Evolutionary conservation across 2,113 vertebrate genomes (phyloP).

Genomic region (Neomonachus schauinslandi): DNA sequence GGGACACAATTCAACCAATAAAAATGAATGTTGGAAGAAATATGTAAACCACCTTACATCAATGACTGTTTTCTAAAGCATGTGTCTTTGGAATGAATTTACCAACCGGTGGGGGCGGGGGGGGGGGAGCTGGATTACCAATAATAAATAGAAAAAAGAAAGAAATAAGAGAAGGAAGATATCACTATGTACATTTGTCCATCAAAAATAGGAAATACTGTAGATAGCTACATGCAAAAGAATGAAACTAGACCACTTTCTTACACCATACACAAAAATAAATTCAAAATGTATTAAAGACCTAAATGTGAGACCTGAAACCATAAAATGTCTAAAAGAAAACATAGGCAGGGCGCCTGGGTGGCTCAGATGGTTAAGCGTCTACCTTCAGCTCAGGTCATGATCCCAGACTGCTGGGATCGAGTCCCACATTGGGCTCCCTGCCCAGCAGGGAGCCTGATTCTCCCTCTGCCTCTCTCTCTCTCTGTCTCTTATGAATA

Average conservation of each 20-base stretch:
- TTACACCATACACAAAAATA: background rate
- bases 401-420: no score
- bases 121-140: background rate
- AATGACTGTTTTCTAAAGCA: background rate
- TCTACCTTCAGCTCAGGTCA: no score
- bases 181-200: background rate
- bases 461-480: no score
- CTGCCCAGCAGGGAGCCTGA: no score
- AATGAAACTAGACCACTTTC: background rate
- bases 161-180: background rate
- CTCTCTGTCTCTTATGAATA: no score
- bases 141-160: background rate
- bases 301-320: background rate
- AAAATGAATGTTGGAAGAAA: background rate
- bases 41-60: background rate
- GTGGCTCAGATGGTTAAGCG: no score
- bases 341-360: background rate
- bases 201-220: background rate
- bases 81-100: background rate
- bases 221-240: background rate
- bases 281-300: background rate
- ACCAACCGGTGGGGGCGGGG: rapidly evolving
- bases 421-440: no score
- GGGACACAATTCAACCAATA: background rate
- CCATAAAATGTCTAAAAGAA: background rate